A percentile compares a stretch with the other conserved stretches of the same genome.
These are phyloP conservation scores for Cephalopterus ornatus DNA, from an alignment of 2,113 vertebrate species.

Conservation along the genomic window DNA sequence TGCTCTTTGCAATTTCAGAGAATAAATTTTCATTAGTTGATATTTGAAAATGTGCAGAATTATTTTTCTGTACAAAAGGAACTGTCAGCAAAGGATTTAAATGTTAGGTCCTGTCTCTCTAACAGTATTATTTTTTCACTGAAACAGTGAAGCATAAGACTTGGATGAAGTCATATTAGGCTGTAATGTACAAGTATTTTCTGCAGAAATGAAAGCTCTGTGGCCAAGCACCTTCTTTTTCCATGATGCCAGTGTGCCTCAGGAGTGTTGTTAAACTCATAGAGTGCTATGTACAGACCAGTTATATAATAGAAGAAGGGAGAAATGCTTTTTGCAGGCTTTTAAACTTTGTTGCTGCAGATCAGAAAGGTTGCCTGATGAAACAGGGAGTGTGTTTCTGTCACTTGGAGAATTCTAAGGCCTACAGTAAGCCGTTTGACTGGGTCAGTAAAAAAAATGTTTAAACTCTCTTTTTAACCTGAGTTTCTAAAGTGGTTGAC, in stretches of 20 bases:
- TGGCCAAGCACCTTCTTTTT: neutral
- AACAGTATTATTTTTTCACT: neutral
- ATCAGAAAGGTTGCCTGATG: neutral
- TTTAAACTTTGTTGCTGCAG: neutral
- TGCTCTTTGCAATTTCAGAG: neutral
- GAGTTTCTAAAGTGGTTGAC: neutral
- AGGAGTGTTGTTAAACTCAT: neutral
- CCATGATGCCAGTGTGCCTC: neutral
- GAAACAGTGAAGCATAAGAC: neutral
- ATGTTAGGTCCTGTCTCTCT: neutral
- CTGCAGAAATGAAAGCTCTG: neutral
- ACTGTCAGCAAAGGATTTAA: neutral
- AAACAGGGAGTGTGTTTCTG: neutral
- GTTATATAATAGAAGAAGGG: neutral
- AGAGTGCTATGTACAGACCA: neutral
- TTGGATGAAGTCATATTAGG: neutral
- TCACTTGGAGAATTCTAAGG: neutral
- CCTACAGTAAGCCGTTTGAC: neutral
- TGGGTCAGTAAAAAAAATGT: neutral
- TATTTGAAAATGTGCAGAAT: neutral
- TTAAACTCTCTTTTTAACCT: neutral
- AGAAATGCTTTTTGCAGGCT: neutral
- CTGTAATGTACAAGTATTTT: neutral
- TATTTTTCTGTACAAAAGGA: neutral
- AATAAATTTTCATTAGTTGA: neutral